Percentiles rank a stretch among this genome's conserved stretches.
Conservation (phyloP, 2,113 vertebrate genomes). For the Pan troglodytes region DNA sequence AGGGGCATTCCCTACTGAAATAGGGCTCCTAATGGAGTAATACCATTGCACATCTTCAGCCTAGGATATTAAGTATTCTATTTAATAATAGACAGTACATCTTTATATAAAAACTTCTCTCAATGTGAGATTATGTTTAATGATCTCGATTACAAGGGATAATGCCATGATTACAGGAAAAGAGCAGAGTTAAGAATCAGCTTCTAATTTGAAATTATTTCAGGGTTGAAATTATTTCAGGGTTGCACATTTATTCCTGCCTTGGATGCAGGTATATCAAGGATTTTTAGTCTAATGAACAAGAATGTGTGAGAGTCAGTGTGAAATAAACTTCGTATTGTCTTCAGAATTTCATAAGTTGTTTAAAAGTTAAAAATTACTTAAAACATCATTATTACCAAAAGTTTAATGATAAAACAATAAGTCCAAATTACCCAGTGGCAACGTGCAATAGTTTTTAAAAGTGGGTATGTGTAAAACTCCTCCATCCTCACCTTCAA, state of each 20-base stretch:
- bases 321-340: background rate
- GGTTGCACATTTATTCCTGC: background rate
- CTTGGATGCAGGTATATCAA: background rate
- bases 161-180: background rate
- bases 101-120: background rate
- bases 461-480: background rate
- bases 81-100: background rate
- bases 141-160: background rate
- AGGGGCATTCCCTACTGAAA: background rate
- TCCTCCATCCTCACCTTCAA: background rate
- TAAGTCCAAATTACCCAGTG: background rate
- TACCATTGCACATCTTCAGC: background rate
- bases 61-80: background rate
- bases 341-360: constrained; percentile 18
- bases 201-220: constrained; percentile 1
- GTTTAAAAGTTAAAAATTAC: constrained; percentile 17
- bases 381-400: background rate
- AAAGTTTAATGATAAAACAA: background rate
- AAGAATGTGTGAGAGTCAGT: background rate
- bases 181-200: background rate
- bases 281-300: constrained; percentile 1
- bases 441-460: background rate
- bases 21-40: background rate
- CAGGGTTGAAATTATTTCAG: background rate
- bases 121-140: background rate